These are phyloP conservation scores for Crotalus horridus DNA, from an alignment of 2,113 vertebrate species.

Conservation along the genomic window DNA sequence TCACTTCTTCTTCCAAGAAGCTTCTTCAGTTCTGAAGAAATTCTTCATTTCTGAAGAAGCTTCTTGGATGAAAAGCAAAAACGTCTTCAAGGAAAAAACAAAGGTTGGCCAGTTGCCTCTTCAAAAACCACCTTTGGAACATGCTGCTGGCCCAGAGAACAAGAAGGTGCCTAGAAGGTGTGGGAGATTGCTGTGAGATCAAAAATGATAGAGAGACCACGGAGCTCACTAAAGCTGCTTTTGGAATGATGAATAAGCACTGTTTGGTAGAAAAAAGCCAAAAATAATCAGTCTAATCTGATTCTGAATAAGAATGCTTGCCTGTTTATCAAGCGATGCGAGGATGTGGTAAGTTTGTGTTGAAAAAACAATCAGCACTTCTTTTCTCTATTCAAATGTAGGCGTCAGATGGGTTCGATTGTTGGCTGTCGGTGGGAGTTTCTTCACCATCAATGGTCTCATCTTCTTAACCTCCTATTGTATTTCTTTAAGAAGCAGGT, in stretches of 20 bases:
- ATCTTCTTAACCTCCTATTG: slow-evolving; percentile 15
- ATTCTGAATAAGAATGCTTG: not conserved
- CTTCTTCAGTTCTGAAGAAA: not conserved
- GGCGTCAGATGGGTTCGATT: not conserved
- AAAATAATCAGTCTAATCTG: not conserved
- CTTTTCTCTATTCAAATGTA: not conserved
- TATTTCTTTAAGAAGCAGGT: not conserved
- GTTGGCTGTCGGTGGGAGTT: not conserved
- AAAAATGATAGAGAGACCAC: not conserved
- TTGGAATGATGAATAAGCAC: not conserved
- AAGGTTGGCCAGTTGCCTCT: not conserved
- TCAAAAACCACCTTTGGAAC: not conserved
- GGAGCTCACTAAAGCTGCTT: not conserved
- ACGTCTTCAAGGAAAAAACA: not conserved
- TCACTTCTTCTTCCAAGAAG: not conserved
- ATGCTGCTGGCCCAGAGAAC: not conserved
- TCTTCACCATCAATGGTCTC: slow-evolving; percentile 14
- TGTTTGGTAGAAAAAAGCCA: not conserved
- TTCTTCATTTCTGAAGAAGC: not conserved
- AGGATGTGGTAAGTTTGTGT: not conserved
- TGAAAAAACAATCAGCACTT: not conserved
- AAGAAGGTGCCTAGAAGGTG: not conserved
- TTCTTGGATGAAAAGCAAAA: not conserved
- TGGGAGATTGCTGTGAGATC: not conserved
- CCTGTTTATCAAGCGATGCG: not conserved